phyloP scores from a whole-genome alignment of 2,797 vertebrate genomes.

The Gymnothorax javanicus region DNA sequence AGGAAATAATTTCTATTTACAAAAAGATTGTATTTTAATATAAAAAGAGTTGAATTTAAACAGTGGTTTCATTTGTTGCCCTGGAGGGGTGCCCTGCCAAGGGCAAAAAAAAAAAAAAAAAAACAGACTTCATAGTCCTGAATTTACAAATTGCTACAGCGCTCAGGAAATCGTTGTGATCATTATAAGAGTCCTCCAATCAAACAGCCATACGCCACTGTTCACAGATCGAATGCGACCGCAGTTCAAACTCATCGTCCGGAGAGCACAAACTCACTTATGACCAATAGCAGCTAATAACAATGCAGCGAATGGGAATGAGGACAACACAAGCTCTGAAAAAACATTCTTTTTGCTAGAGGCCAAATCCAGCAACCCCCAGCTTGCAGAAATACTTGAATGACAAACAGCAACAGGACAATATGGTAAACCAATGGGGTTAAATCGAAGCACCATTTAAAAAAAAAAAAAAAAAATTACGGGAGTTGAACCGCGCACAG shows the following conservation, averaged over 20 bases:
- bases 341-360: slow-evolving; percentile 16
- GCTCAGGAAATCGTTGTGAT: slow-evolving; percentile 27
- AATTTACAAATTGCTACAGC: slow-evolving; percentile 54
- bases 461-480: slow-evolving; percentile 41
- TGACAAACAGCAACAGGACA: slow-evolving; percentile 78
- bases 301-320: slow-evolving; percentile 50
- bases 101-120: slow-evolving; percentile 26
- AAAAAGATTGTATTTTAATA: slow-evolving; percentile 47
- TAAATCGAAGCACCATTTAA: slow-evolving; percentile 61
- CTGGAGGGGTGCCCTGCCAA: slow-evolving; percentile 38
- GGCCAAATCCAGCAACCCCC: slow-evolving; percentile 19
- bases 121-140: slow-evolving; percentile 39
- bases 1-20: slow-evolving; percentile 56
- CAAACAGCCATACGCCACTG: slow-evolving; percentile 31
- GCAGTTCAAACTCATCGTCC: slow-evolving; percentile 26
- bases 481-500: slow-evolving; percentile 39
- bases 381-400: slow-evolving; percentile 45
- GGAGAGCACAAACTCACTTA: slow-evolving; percentile 41
- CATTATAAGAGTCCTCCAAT: slow-evolving; percentile 3
- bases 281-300: slow-evolving; percentile 54
- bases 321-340: slow-evolving; percentile 37
- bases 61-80: slow-evolving; percentile 52
- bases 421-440: slow-evolving; percentile 58
- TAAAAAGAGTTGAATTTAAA: slow-evolving; percentile 46
- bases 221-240: slow-evolving; percentile 11